Evolutionary conservation across 2,797 vertebrate species (phyloP), one percentile per base, ranked within the genome.

Genomic region (Falco rusticolus): DNA sequence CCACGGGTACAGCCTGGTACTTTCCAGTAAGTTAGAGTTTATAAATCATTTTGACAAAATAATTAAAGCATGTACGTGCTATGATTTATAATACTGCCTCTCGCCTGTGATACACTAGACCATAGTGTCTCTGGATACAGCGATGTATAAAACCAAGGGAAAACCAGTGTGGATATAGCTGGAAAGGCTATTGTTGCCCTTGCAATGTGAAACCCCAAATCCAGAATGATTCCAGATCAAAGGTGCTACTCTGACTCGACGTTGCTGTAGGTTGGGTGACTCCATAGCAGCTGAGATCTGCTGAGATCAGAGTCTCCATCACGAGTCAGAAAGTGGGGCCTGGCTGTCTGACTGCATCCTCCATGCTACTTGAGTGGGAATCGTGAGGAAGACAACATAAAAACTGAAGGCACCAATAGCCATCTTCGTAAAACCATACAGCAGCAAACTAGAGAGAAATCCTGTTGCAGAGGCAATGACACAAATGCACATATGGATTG

Each of bases 21-120:
- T 78, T 94, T 85, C 29, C 50, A 80, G 68, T 7, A 53, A 83
- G 61, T 75, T 61, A 48, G 28, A 60, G 57, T 65, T 87, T 83
- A 92, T 95, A 94, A 96, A 96, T 96, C 78, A 91, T 68, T 78
- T 89, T 96, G 95, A 96, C 94, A 96, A 96, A 97, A 87, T 96
- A 96, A 96, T 96, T 93, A 96, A 96, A 83, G 75, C 68, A 34
- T 54, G 20, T 60, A 43, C 60, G 39, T 64, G 53, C 68, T 77
- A 16, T 91, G 74, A 96, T 96, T 95, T 94, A 93, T 96, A 77
- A 45, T 33, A 6, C 60, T 79, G 59, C 57, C 61, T 95, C 83
- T 95, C 0, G 1, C 5, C 51, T 79, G 28, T 24, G 70, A 60
- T 41, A 41, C 57, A n/a, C 45, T 4, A 10, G 53, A 51, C 50